Evolutionary conservation across 2,113 vertebrate species (phyloP), one percentile per base, ranked within the genome.

Genomic region (Macrotis lagotis): DNA sequence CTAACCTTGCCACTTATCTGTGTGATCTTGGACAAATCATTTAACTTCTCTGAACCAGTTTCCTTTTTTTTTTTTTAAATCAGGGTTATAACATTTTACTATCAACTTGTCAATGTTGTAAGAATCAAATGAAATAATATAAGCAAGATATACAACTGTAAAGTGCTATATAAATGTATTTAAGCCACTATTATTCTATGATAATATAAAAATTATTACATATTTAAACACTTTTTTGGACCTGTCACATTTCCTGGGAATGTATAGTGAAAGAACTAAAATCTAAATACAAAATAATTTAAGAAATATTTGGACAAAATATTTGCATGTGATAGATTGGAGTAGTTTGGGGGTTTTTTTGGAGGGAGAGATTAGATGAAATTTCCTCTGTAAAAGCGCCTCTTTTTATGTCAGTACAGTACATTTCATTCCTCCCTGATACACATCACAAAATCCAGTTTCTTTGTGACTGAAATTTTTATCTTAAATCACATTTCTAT

Each of bases 401-500:
- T 24, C n/a, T 66, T 55, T 93, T 92, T 37, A 25, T 59, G 53
- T 51, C 91, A 92, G 74, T 89, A 90, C 25, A 53, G n/a, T 50
- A 59, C 59, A 0, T 91, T 95, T 92, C 16, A 50, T 95, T 92
- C 91, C 25, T 95, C 3, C 12, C 31, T 66, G 37, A 66, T 6
- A 44, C 16, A 44, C 0, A 74, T 83, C 66, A 83, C 66, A 83
- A 83, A 83, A 37, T 66, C 12, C 37, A 83, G 3, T 8, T 44
- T 83, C n/a, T 83, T 94, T 25, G 25, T 51, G 88, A 51, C 95
- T 90, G n/a, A 95, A 95, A 94, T 90, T 0, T 24, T 66, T 26
- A 4, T 90, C 26, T 90, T 83, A 95, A 96, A 83, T 83, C 37
- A 90, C 28, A 3, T 97, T 95, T 95, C 92, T 96, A 9, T 90